Evolutionary conservation across 2,797 vertebrate species (phyloP).

Genomic region (Capromys pilorides): DNA sequence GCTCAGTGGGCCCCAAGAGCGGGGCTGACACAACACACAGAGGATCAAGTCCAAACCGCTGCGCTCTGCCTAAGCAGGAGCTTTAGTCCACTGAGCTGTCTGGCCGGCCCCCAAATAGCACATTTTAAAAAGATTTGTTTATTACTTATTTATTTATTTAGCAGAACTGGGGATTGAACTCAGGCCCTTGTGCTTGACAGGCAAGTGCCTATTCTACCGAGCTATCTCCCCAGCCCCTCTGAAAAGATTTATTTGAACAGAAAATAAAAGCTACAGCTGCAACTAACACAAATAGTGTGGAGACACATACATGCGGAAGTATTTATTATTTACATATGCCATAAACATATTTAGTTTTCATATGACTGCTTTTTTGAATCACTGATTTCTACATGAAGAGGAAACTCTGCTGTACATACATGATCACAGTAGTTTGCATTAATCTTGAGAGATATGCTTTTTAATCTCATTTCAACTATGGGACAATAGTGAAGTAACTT

Average conservation of each 20-base stretch:
- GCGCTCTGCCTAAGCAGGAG: too few species aligned
- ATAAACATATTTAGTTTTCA: not conserved
- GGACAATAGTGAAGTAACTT: not conserved
- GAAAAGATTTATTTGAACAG: not conserved
- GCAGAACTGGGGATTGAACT: too few species aligned
- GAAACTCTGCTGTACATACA: not conserved
- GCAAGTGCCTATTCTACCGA: too few species aligned
- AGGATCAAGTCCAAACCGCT: too few species aligned
- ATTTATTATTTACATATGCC: not conserved
- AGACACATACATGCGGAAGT: not conserved
- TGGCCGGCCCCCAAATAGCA: not conserved
- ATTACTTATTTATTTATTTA: too few species aligned
- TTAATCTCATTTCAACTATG: not conserved
- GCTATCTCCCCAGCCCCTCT: too few species aligned
- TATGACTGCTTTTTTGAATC: not conserved
- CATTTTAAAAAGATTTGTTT: not conserved
- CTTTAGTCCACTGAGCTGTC: too few species aligned
- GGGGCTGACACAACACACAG: too few species aligned
- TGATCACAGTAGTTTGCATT: not conserved
- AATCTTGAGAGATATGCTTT: not conserved
- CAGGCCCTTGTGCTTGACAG: too few species aligned
- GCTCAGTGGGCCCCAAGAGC: too few species aligned
- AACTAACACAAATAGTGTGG: not conserved
- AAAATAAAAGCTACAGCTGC: not conserved
- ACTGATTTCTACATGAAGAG: not conserved